These are phyloP conservation scores for Apogon hyalosoma DNA, from an alignment of 2,797 vertebrate species.

Conservation along the genomic window DNA sequence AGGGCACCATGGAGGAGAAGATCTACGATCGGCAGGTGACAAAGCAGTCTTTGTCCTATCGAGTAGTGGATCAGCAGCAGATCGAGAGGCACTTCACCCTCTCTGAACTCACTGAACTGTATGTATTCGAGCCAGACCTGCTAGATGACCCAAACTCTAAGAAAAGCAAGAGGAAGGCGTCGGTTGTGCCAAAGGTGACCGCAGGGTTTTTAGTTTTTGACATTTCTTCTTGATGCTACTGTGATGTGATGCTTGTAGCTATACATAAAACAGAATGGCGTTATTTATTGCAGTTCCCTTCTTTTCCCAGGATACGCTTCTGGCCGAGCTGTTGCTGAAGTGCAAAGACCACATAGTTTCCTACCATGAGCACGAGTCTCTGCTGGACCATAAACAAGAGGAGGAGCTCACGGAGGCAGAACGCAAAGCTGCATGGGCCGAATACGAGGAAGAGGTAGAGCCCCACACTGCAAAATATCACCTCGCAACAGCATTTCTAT, in stretches of 20 bases:
- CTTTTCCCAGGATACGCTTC: slow-evolving; percentile 86
- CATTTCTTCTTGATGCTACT: background rate
- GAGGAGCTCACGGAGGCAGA: slow-evolving; percentile 97
- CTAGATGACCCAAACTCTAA: slow-evolving; percentile 91
- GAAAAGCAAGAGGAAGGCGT: slow-evolving; percentile 89
- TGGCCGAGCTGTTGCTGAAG: slow-evolving; percentile 87
- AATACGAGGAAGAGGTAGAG: slow-evolving; percentile 93
- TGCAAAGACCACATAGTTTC: slow-evolving; percentile 92
- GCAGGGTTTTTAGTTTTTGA: background rate
- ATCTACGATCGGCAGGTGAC: slow-evolving; percentile 98
- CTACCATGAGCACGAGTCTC: slow-evolving; percentile 94
- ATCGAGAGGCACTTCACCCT: slow-evolving; percentile 97
- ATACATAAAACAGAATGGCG: background rate
- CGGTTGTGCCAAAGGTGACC: slow-evolving; percentile 88
- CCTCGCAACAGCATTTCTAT: background rate
- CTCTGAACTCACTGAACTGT: slow-evolving; percentile 94
- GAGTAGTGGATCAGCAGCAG: slow-evolving; percentile 98
- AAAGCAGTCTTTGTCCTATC: slow-evolving; percentile 94
- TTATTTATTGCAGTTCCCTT: background rate
- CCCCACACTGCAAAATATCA: background rate
- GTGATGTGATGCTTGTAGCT: too few species aligned
- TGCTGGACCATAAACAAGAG: slow-evolving; percentile 95
- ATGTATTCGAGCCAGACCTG: slow-evolving; percentile 93
- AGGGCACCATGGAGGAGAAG: slow-evolving; percentile 99
- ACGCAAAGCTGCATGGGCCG: slow-evolving; percentile 94